phyloP scores from a whole-genome alignment of 2,113 vertebrate genomes.

The Centropus bengalensis region DNA sequence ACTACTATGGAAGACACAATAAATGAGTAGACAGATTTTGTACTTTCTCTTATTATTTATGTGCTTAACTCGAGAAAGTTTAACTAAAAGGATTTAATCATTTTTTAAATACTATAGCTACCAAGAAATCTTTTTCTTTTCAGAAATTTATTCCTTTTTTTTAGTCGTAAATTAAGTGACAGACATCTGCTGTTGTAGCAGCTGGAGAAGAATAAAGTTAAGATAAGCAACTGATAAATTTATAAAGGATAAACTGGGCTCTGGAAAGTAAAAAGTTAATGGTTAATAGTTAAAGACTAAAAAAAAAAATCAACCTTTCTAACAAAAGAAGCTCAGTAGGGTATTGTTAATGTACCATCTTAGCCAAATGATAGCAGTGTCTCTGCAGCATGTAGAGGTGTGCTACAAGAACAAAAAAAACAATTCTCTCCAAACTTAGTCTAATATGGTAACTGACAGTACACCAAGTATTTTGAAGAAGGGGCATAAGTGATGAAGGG shows the following conservation, averaged over 20 bases:
- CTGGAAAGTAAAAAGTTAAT: neutral
- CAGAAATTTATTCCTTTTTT: neutral
- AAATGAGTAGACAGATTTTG: neutral
- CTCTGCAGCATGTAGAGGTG: neutral
- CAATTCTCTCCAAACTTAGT: neutral
- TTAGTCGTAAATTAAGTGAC: neutral
- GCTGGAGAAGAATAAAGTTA: neutral
- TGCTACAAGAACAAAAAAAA: neutral
- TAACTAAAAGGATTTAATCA: fast-evolving
- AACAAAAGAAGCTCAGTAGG: neutral
- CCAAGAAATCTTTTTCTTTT: neutral
- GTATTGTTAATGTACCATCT: neutral
- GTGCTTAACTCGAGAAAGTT: fast-evolving
- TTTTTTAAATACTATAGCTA: neutral
- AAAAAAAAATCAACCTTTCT: fast-evolving
- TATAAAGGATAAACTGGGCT: neutral
- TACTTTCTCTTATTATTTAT: neutral
- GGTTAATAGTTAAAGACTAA: neutral
- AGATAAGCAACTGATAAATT: fast-evolving
- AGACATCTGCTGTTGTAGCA: neutral
- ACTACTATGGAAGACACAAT: neutral
- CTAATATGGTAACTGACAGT: neutral
- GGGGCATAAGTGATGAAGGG: neutral
- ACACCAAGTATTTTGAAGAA: neutral
- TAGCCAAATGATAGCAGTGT: neutral